Evolutionary conservation across 1,140 invertebrate species (phyloP), one percentile per base, ranked within the genome.

Genomic region (Microplitis mediator): DNA sequence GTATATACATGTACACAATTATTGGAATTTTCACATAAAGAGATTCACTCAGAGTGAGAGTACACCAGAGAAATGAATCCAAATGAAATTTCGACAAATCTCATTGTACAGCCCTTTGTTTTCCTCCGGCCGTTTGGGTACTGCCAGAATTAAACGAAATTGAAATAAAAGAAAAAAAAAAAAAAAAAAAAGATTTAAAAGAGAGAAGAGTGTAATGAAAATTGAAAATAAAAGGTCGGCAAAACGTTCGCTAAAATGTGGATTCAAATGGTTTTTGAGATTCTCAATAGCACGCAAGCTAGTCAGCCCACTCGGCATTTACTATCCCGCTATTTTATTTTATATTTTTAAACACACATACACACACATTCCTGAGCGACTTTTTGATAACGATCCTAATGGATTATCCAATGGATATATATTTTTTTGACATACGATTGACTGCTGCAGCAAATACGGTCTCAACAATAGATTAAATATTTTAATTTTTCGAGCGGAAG

Each of bases 391-490:
- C 39, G 11, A 45, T 45, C 39, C 39, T 45, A 6, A 23, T 6
- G 8, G 39, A 5, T 45, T 45, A 45, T 45, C 39, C 5, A 6
- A 45, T 3, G 8, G 2, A 45, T 5, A 45, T 58, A 31, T 16
- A 58, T 31, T 58, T 31, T 16, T 58, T 31, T 6, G 54, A 5
- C 4, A 3, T 45, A 5, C 11, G 39, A 45, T 9, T 45, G 6
- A 6, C 11, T 45, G 39, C 3, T 11, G 11, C 6, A 45, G 6
- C 11, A 39, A 6, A 39, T 39, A 45, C 11, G 6, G 39, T 9
- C 39, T 45, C 32, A 58, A 34, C 60, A 34, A 61, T 35, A 69
- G 67, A 39, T 39, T 35, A 68, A 60, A 60, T 8, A 58, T n/a
- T 39, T 34, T 58, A 45, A 50, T 32, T 61, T 13, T 14, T 52